Evolutionary conservation across 1,140 invertebrate species (phyloP).

Genomic region (Pemphigus obesinymphae): DNA sequence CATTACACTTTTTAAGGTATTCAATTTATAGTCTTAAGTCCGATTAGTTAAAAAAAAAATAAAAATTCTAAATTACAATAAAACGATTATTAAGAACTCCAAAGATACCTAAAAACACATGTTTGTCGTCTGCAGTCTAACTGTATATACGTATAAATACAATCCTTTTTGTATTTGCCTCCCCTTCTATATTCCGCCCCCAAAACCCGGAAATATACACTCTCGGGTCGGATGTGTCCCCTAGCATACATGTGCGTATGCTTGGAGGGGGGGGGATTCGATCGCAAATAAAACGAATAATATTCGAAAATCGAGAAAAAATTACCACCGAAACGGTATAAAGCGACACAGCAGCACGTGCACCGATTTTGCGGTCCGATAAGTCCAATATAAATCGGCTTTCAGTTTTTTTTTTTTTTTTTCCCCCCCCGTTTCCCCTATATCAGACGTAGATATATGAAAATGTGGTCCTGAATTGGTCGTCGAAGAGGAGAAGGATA

Average conservation of each 20-base stretch:
- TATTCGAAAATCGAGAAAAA: slow-evolving; percentile 27
- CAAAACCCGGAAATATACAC: slow-evolving; percentile 33
- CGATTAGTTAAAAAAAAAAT: too few species aligned
- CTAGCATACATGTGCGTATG: background rate
- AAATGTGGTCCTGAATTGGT: background rate
- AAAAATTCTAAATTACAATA: background rate
- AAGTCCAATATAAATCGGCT: slow-evolving; percentile 39
- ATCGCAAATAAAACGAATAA: background rate
- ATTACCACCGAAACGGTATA: slow-evolving; percentile 31
- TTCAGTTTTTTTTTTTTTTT: slow-evolving; percentile 13
- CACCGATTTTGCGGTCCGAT: slow-evolving; percentile 37
- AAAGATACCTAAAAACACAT: background rate
- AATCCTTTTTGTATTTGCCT: slow-evolving; percentile 8
- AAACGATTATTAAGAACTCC: background rate
- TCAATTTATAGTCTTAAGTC: too few species aligned
- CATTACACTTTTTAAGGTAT: too few species aligned
- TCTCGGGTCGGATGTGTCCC: background rate
- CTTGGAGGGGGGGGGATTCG: background rate
- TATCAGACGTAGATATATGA: background rate
- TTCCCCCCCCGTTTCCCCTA: slow-evolving; percentile 36
- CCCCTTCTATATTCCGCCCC: background rate
- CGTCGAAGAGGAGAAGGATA: slow-evolving; percentile 1
- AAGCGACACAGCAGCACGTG: slow-evolving; percentile 30
- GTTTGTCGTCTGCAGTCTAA: background rate
- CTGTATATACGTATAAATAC: background rate